Percentiles rank a stretch among this genome's conserved stretches.
phyloP scores from a whole-genome alignment of 2,113 vertebrate species.

The Lepus timidus region DNA sequence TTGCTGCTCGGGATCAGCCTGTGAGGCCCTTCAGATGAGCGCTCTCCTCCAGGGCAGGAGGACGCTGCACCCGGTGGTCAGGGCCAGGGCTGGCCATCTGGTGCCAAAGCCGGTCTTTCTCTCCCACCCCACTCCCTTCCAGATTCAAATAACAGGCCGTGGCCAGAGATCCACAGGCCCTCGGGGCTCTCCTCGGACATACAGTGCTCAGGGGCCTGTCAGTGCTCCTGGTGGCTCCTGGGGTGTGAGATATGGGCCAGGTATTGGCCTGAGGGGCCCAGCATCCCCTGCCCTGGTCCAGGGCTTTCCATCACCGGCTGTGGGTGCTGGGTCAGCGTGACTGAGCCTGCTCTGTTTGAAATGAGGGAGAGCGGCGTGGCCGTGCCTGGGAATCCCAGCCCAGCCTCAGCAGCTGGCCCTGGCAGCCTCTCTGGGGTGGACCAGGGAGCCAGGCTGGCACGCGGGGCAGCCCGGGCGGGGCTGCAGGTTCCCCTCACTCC shows the following conservation, averaged over 20 bases:
- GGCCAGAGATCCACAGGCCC: background rate
- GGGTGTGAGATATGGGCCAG: background rate
- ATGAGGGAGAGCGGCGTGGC: rapidly evolving
- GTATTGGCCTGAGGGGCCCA: background rate
- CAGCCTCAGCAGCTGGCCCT: background rate
- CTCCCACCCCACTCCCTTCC: background rate
- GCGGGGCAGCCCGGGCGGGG: rapidly evolving
- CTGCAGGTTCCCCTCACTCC: background rate
- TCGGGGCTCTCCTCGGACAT: background rate
- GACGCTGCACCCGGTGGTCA: rapidly evolving
- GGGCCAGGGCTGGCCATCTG: background rate
- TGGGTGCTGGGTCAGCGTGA: background rate
- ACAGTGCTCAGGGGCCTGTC: background rate
- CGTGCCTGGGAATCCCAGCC: rapidly evolving
- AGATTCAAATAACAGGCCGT: background rate
- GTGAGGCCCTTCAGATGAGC: background rate
- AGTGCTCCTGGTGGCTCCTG: rapidly evolving
- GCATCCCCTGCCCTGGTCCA: background rate
- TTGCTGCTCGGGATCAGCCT: background rate
- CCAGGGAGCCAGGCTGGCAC: background rate
- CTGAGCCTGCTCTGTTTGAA: background rate
- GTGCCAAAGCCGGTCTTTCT: background rate
- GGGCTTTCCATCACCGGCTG: background rate
- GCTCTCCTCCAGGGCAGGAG: background rate
- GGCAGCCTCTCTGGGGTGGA: background rate